phyloP scores from a whole-genome alignment of 1,140 invertebrate genomes.

The Philopotamus ludificatus region DNA sequence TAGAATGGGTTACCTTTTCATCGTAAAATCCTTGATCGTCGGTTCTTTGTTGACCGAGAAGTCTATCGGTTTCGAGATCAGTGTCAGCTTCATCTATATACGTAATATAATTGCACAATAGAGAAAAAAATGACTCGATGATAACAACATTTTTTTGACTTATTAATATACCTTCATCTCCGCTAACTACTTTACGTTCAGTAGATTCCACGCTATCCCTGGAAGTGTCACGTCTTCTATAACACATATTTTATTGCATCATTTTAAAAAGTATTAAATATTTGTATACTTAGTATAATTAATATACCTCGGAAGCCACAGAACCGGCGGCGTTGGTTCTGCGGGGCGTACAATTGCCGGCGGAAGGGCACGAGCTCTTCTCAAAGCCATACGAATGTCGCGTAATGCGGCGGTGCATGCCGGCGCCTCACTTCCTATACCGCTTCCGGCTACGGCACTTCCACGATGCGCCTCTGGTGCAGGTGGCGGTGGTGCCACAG shows the following conservation, averaged over 20 bases:
- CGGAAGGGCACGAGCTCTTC: slow-evolving; percentile 31
- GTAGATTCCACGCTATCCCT: slow-evolving; percentile 54
- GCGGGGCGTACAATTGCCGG: slow-evolving; percentile 29
- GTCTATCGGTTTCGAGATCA: slow-evolving; percentile 84
- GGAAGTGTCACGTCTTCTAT: slow-evolving; percentile 53
- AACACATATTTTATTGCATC: too few relatives aligned
- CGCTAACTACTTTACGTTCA: slow-evolving; percentile 52
- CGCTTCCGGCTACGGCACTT: slow-evolving; percentile 50
- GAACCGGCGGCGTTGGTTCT: slow-evolving; percentile 54
- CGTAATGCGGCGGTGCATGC: slow-evolving; percentile 67
- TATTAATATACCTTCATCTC: slow-evolving; percentile 51
- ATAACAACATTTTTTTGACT: not conserved
- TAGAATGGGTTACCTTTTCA: slow-evolving; percentile 62
- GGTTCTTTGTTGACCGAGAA: slow-evolving; percentile 84
- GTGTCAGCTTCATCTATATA: slow-evolving; percentile 82
- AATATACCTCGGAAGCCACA: slow-evolving; percentile 68
- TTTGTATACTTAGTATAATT: too few relatives aligned
- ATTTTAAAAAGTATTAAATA: slow-evolving; percentile 16
- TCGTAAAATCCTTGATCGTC: slow-evolving; percentile 90
- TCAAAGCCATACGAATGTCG: slow-evolving; percentile 69
- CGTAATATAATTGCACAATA: slow-evolving; percentile 28
- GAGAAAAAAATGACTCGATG: not conserved
- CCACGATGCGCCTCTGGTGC: slow-evolving; percentile 64
- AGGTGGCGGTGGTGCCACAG: slow-evolving; percentile 65
- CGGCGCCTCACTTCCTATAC: slow-evolving; percentile 47